Conservation (phyloP, 1,140 invertebrate species). For the Rhagoletis pomonella region DNA sequence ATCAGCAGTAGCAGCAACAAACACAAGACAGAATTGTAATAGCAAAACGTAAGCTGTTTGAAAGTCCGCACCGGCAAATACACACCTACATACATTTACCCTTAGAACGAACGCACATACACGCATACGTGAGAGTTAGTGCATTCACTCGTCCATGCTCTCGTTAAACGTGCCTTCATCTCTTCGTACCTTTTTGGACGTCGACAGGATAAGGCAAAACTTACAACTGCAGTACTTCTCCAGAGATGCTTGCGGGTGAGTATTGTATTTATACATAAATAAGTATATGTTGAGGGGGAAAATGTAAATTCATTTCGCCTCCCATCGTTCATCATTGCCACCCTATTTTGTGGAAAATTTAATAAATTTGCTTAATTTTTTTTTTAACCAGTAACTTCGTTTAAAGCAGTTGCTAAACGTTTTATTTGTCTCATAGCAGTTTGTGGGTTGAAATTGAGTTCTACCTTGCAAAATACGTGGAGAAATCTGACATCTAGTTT, state of each 20-base stretch:
- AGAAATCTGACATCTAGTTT: too few species aligned
- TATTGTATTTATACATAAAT: not conserved
- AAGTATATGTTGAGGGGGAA: not conserved
- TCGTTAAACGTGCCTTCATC: constrained; percentile 4
- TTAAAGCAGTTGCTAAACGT: constrained; percentile 42
- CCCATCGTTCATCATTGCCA: constrained; percentile 39
- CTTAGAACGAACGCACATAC: not conserved
- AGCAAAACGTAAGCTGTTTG: not conserved
- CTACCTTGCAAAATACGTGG: not conserved
- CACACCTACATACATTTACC: not conserved
- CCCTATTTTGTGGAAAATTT: constrained; percentile 50
- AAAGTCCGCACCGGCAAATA: not conserved
- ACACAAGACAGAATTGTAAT: constrained; percentile 7
- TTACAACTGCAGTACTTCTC: not conserved
- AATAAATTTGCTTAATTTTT: constrained; percentile 41
- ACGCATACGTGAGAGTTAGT: not conserved
- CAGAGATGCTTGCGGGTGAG: not conserved
- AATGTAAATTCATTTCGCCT: constrained; percentile 50
- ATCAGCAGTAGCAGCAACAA: not conserved
- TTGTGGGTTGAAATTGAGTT: constrained; percentile 24
- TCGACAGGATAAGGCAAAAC: constrained; percentile 42
- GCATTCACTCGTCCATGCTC: constrained; percentile 19
- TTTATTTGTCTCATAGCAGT: constrained; percentile 29
- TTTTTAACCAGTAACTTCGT: not conserved
- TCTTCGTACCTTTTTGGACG: constrained; percentile 12